Percentiles rank a stretch among this genome's conserved stretches.
Conservation (phyloP, 2,888 invertebrate genomes). For the Amphipyra berbera region DNA sequence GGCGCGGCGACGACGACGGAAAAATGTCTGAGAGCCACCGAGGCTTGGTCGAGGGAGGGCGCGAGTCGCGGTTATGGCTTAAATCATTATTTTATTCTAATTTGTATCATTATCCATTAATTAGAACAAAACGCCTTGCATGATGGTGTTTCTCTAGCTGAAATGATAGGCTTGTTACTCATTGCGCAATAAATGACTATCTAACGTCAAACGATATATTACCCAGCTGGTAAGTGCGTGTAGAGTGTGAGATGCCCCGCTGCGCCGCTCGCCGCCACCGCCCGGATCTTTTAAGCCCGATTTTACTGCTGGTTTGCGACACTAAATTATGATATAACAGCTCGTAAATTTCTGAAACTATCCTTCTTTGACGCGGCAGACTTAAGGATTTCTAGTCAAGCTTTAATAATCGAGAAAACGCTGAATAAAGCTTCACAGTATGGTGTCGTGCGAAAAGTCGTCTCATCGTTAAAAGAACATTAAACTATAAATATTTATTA, state of each 20-base stretch:
- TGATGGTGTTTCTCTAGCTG: no score
- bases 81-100: conserved; percentile 26
- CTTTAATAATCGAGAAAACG: conserved; percentile 61
- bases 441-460: conserved; percentile 1
- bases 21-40: conserved; percentile 33
- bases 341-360: conserved; percentile 88
- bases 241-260: conserved; percentile 53
- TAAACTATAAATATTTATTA: neutral
- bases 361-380: conserved; percentile 78
- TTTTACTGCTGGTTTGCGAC: conserved; percentile 82
- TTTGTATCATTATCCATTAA: conserved; percentile 1
- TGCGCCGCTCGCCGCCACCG: conserved; percentile 55
- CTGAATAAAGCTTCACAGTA: neutral
- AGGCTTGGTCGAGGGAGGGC: conserved; percentile 15
- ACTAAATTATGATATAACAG: conserved; percentile 90
- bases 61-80: conserved; percentile 15
- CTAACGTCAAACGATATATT: conserved; percentile 1
- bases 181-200: neutral
- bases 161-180: neutral
- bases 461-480: neutral
- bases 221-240: conserved; percentile 37
- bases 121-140: no score
- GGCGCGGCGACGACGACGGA: conserved; percentile 48
- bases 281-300: conserved; percentile 87
- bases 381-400: conserved; percentile 73